Base-by-base conservation (phyloP, 2,113 vertebrate species). In the Saccopteryx leptura region DNA sequence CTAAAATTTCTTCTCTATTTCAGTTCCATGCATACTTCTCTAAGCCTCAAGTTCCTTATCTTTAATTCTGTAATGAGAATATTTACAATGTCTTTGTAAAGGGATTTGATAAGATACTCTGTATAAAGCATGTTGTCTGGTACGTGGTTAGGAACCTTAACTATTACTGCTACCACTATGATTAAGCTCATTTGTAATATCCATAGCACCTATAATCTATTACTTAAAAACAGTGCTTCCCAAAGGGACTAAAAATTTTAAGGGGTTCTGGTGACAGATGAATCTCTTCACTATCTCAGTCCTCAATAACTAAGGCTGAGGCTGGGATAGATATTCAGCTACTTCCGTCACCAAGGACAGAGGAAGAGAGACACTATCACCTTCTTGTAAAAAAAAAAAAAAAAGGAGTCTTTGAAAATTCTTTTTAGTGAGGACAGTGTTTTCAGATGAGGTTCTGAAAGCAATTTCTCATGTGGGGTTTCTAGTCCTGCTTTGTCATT, bases 71-170 rank as follows among this genome's bases (percentile, higher is more conserved):
- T 83, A 69, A n/a, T 92, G 80, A 81, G 84, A 56, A 80, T 52
- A 93, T 75, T 58, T 91, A 69, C 9, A 63, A 60, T 88, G 68
- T 76, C 72, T 85, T 86, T 15, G n/a, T 63, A 69, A 88, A 90
- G 69, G 10, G 50, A 5, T 72, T 92, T 94, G 87, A 76, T 82
- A 81, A 92, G 89, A 78, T 91, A 66, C 7, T 93, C 31, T 80
- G 15, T 90, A 68, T 68, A 95, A 92, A 80, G 52, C 33, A 84
- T 23, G 31, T 88, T 93, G 58, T 84, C 90, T 76, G 48, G 15
- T 80, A 82, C 85, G 48, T 87, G 58, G 39, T 75, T 80, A 84
- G 65, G 28, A 94, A 75, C 84, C 83, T 95, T 75, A 92, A 68
- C 39, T 92, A n/a, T 66, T 93, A 86, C 66, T 78, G 50, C 71